Conservation (phyloP, 1,140 invertebrate genomes). For the Camponotus floridanus region DNA sequence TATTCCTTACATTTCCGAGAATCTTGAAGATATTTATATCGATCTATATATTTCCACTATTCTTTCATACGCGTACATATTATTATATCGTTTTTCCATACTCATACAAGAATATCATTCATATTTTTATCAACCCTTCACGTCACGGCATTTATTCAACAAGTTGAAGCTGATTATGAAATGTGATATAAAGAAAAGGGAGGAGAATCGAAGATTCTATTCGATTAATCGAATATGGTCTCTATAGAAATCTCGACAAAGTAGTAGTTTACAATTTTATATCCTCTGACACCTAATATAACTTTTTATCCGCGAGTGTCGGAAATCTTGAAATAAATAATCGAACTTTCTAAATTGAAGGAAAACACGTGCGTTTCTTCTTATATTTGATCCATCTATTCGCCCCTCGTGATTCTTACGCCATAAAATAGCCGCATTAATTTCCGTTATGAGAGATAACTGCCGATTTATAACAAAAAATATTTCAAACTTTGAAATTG, state of each 20-base stretch:
- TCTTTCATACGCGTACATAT: not conserved
- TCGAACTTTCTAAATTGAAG: not conserved
- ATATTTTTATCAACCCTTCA: too few relatives aligned
- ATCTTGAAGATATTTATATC: not conserved
- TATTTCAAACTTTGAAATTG: not conserved
- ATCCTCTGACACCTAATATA: not conserved
- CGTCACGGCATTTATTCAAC: too few relatives aligned
- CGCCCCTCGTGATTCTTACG: not conserved
- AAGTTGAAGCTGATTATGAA: too few relatives aligned
- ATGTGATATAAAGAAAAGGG: too few relatives aligned
- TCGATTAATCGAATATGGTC: too few relatives aligned
- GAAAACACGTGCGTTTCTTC: not conserved
- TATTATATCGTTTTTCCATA: not conserved
- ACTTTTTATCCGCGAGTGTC: too few relatives aligned
- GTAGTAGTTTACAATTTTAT: not conserved
- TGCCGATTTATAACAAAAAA: not conserved
- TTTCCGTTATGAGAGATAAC: not conserved
- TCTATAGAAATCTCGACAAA: not conserved
- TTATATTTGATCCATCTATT: too few relatives aligned
- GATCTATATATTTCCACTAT: conserved; percentile 6
- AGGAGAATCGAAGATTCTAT: too few relatives aligned
- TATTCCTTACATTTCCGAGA: not conserved
- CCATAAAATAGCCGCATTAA: not conserved
- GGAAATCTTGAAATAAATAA: not conserved
- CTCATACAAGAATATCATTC: too few relatives aligned